Conservation (phyloP, 2,888 invertebrate genomes). For the Tipula helvola region DNA sequence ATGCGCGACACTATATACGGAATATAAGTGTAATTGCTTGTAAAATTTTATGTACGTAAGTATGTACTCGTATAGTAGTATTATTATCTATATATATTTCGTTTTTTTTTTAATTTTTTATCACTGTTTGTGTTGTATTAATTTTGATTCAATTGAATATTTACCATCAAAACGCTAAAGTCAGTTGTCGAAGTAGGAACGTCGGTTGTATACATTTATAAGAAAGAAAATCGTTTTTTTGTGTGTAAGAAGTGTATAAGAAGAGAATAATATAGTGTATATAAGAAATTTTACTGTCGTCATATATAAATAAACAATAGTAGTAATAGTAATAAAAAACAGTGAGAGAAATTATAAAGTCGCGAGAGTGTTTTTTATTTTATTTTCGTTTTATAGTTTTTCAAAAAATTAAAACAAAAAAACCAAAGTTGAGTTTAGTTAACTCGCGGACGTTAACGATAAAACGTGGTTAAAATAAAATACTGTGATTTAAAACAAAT, state of each 20-base stretch:
- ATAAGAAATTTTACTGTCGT: background rate
- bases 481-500: background rate
- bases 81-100: background rate
- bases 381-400: slow-evolving; percentile 4
- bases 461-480: background rate
- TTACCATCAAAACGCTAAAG: slow-evolving; percentile 1
- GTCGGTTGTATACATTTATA: background rate
- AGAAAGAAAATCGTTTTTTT: background rate
- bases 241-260: background rate
- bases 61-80: background rate
- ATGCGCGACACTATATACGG: background rate
- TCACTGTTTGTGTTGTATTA: background rate
- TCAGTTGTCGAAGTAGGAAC: slow-evolving; percentile 5
- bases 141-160: background rate
- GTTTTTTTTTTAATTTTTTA: background rate
- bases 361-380: background rate
- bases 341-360: background rate
- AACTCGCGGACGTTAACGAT: slow-evolving; percentile 5
- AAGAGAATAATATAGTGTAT: background rate
- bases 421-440: background rate
- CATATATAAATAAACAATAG: background rate
- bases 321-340: background rate
- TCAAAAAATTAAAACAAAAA: background rate
- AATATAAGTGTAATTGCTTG: background rate
- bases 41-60: background rate